Percentiles rank a stretch among this genome's conserved stretches.
These are phyloP conservation scores for Hemibagrus wyckioides DNA, from an alignment of 2,113 vertebrate genomes.

Conservation along the genomic window DNA sequence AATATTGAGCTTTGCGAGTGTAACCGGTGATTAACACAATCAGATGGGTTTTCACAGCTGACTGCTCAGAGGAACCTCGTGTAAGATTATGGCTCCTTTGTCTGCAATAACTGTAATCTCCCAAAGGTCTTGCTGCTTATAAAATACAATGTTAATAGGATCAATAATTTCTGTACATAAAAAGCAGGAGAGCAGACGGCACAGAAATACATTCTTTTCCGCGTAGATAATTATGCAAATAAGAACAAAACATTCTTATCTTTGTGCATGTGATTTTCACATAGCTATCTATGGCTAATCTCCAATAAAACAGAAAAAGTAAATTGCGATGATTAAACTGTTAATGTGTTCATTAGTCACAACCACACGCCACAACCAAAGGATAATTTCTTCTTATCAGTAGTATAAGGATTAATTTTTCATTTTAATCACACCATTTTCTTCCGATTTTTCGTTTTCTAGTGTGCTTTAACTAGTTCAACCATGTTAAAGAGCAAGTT, in stretches of 20 bases:
- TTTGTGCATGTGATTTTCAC: background rate
- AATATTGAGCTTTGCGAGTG: background rate
- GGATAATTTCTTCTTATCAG: background rate
- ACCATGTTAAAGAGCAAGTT: background rate
- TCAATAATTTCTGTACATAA: slow-evolving; percentile 22
- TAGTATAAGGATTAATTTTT: background rate
- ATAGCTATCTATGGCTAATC: background rate
- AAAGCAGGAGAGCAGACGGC: slow-evolving; percentile 18
- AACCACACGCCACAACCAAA: background rate
- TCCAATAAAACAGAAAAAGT: background rate
- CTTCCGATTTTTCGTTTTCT: background rate
- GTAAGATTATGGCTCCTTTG: slow-evolving; percentile 37
- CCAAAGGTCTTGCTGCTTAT: slow-evolving; percentile 37
- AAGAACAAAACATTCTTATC: background rate
- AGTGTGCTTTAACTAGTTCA: background rate
- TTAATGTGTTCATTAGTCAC: background rate
- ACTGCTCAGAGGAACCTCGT: slow-evolving; percentile 26
- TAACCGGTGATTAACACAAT: slow-evolving; percentile 24
- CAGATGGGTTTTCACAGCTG: slow-evolving; percentile 41
- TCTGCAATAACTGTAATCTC: slow-evolving; percentile 45
- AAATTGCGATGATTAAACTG: background rate
- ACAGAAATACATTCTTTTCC: slow-evolving; percentile 7
- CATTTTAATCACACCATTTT: background rate
- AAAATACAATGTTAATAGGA: slow-evolving; percentile 51
- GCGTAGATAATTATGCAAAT: background rate